These are phyloP conservation scores for Pissodes strobi DNA, from an alignment of 1,140 invertebrate species.

Conservation along the genomic window DNA sequence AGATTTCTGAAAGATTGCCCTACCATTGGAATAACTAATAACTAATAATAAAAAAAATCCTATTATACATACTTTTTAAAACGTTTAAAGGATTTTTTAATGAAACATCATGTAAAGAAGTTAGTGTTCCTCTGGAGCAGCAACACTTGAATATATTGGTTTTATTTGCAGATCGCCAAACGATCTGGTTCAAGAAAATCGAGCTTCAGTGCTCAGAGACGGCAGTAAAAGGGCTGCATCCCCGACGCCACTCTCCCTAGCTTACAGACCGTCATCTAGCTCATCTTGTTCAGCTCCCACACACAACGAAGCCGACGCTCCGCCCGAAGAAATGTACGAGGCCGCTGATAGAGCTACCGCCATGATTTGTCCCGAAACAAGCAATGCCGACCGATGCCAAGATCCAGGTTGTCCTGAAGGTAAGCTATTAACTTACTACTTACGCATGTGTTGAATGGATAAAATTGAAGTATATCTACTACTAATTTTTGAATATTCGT, in stretches of 20 bases:
- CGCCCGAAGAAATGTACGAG: slow-evolving; percentile 47
- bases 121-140: too few relatives aligned
- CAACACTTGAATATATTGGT: too few relatives aligned
- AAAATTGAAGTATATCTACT: too few relatives aligned
- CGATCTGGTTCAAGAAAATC: slow-evolving; percentile 56
- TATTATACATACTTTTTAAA: too few relatives aligned
- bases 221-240: slow-evolving; percentile 59
- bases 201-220: slow-evolving; percentile 70
- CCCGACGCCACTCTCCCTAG: slow-evolving; percentile 49
- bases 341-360: slow-evolving; percentile 53
- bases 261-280: slow-evolving; percentile 49
- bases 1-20: too few relatives aligned
- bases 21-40: too few relatives aligned
- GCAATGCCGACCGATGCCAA: slow-evolving; percentile 48
- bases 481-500: too few relatives aligned
- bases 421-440: slow-evolving; percentile 40
- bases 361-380: slow-evolving; percentile 51
- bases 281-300: slow-evolving; percentile 46
- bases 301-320: slow-evolving; percentile 51
- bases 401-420: slow-evolving; percentile 59
- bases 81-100: too few relatives aligned
- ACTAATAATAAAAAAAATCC: too few relatives aligned
- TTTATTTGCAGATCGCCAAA: slow-evolving; percentile 50
- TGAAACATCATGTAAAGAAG: too few relatives aligned
- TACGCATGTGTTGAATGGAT: too few relatives aligned